Evolutionary conservation across 2,113 vertebrate genomes (phyloP).

Genomic region (Dicentrarchus labrax): DNA sequence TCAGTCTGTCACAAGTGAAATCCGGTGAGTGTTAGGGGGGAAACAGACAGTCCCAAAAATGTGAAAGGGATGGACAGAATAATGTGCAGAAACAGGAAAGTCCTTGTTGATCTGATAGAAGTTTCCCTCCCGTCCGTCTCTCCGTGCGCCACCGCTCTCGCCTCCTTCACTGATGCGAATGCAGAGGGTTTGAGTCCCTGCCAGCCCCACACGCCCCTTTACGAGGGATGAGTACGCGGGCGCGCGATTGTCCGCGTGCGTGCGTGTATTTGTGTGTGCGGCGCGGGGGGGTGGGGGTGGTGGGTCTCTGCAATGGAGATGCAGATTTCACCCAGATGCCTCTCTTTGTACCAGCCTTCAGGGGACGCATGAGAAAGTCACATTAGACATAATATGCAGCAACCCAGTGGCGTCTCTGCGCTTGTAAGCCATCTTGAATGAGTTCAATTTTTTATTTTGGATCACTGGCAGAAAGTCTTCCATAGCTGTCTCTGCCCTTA

Average conservation of each 20-base stretch:
- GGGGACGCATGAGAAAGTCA: slow-evolving; percentile 36
- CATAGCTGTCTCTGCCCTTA: not conserved
- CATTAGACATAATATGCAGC: slow-evolving; percentile 17
- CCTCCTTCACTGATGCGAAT: slow-evolving; percentile 62
- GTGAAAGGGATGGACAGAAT: not conserved
- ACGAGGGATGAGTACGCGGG: slow-evolving; percentile 59
- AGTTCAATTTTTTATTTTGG: slow-evolving; percentile 9
- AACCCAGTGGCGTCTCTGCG: slow-evolving; percentile 1
- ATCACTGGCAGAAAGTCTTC: not conserved
- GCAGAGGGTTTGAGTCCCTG: slow-evolving; percentile 65
- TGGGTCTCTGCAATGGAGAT: slow-evolving; percentile 60
- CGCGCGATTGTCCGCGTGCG: slow-evolving; percentile 37
- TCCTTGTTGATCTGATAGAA: slow-evolving; percentile 44
- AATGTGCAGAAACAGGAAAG: slow-evolving; percentile 20
- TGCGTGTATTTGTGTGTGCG: slow-evolving; percentile 6
- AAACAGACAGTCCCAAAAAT: slow-evolving; percentile 5
- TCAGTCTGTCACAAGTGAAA: slow-evolving; percentile 36
- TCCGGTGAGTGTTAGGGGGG: not conserved
- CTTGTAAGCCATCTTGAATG: slow-evolving; percentile 2
- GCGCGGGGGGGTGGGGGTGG: slow-evolving; percentile 14
- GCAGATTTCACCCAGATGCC: slow-evolving; percentile 67
- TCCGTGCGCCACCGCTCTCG: slow-evolving; percentile 59
- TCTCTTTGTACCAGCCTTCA: slow-evolving; percentile 20
- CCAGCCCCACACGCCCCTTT: slow-evolving; percentile 78
- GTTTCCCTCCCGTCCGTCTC: slow-evolving; percentile 45